A percentile compares a stretch with the other conserved stretches of the same genome.
Evolutionary conservation across 2,797 vertebrate species (phyloP).

Genomic region (Syngnathus acus): DNA sequence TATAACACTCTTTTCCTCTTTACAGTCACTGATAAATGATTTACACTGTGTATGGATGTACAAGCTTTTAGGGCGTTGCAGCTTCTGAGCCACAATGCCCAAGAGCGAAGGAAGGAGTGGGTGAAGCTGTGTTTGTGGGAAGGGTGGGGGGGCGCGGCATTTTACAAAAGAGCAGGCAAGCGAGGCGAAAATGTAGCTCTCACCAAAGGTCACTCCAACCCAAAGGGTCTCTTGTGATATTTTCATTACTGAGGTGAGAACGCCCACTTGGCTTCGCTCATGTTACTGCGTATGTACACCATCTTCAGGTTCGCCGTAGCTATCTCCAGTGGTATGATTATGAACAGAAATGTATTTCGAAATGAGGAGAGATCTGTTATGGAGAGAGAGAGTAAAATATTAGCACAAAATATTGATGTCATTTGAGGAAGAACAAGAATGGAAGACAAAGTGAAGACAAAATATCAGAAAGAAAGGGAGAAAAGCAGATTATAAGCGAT

Average conservation of each 20-base stretch:
- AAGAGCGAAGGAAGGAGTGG: slow-evolving; percentile 33
- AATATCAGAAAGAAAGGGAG: slow-evolving; percentile 1
- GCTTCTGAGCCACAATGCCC: slow-evolving; percentile 55
- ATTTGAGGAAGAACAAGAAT: not conserved
- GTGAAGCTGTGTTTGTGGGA: slow-evolving; percentile 20
- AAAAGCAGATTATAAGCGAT: not conserved
- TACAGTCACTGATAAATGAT: slow-evolving; percentile 53
- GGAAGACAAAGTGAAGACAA: not conserved
- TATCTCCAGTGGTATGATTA: slow-evolving; percentile 32
- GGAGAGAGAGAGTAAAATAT: not conserved
- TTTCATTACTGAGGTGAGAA: slow-evolving; percentile 65
- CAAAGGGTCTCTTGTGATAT: slow-evolving; percentile 70
- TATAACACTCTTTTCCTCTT: slow-evolving; percentile 19
- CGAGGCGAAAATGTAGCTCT: slow-evolving; percentile 58
- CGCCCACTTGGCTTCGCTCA: slow-evolving; percentile 24
- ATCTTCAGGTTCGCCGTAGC: slow-evolving; percentile 43
- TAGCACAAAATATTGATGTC: not conserved
- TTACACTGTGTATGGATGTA: slow-evolving; percentile 63
- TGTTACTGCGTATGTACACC: slow-evolving; percentile 49
- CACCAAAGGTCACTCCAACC: slow-evolving; percentile 71
- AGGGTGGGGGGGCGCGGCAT: slow-evolving; percentile 48
- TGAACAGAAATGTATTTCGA: slow-evolving; percentile 6
- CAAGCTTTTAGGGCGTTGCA: slow-evolving; percentile 53
- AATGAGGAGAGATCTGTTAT: not conserved
- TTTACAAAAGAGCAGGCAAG: slow-evolving; percentile 69